Evolutionary conservation across 2,888 invertebrate species (phyloP).

Genomic region (Vandiemenella viatica): DNA sequence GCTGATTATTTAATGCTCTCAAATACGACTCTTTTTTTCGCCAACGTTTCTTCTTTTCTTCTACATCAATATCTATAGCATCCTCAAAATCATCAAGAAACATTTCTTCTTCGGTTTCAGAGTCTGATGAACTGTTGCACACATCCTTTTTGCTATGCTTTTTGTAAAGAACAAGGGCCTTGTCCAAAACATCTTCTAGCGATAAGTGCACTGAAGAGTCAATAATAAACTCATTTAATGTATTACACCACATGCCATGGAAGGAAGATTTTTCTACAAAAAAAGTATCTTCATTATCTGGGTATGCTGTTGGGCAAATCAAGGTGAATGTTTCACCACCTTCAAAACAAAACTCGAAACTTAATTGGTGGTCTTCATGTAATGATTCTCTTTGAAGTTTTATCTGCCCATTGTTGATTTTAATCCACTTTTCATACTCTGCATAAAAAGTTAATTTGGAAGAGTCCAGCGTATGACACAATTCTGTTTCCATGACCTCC

Average conservation of each 20-base stretch:
- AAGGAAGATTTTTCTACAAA: conserved; percentile 16
- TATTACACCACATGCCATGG: conserved; percentile 18
- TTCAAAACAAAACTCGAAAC: conserved; percentile 12
- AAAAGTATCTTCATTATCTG: conserved; percentile 17
- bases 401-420: conserved; percentile 2
- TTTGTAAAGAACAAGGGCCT: conserved; percentile 10
- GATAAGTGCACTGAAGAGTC: conserved; percentile 12
- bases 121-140: conserved; percentile 9
- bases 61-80: conserved; percentile 13
- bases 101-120: conserved; percentile 10
- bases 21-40: conserved; percentile 16
- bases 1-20: conserved; percentile 14
- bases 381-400: conserved; percentile 2
- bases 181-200: conserved; percentile 12
- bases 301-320: conserved; percentile 15
- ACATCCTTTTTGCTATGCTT: conserved; percentile 6
- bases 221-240: conserved; percentile 17
- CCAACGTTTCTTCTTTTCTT: conserved; percentile 16
- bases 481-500: neutral
- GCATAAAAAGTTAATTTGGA: neutral
- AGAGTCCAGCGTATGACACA: neutral
- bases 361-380: conserved; percentile 15
- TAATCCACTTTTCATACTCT: conserved; percentile 3
- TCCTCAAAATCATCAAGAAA: conserved; percentile 12
- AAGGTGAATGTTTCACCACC: conserved; percentile 10